These are phyloP conservation scores for Chionomys nivalis DNA, from an alignment of 2,113 vertebrate genomes.

Conservation along the genomic window DNA sequence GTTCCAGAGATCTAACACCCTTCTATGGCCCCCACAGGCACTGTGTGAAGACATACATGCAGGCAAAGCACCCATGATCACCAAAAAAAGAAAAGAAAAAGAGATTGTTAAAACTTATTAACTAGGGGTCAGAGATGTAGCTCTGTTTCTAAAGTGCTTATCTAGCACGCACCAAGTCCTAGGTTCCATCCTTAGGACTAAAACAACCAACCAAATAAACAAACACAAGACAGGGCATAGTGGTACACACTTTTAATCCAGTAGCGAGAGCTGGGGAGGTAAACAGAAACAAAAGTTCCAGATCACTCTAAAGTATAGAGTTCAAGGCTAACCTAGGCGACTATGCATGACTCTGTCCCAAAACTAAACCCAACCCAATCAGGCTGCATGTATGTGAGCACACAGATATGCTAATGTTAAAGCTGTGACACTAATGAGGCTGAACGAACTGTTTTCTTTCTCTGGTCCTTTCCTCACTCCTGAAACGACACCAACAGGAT, in stretches of 20 bases:
- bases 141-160: neutral
- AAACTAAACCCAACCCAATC: neutral
- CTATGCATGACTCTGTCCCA: neutral
- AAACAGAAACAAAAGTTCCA: neutral
- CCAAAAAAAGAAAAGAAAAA: neutral
- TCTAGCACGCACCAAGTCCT: neutral
- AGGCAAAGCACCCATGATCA: neutral
- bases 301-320: neutral
- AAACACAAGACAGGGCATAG: neutral
- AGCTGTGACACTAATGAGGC: neutral
- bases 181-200: neutral
- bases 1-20: neutral
- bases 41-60: neutral
- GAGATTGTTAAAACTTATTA: neutral
- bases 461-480: neutral
- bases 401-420: rapidly evolving
- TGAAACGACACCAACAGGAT: neutral
- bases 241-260: neutral
- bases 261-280: neutral
- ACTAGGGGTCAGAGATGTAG: neutral
- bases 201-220: neutral
- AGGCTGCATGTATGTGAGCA: neutral
- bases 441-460: neutral
- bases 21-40: neutral
- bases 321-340: neutral